phyloP scores from a whole-genome alignment of 2,113 vertebrate species.

The Hyperopisus bebe region DNA sequence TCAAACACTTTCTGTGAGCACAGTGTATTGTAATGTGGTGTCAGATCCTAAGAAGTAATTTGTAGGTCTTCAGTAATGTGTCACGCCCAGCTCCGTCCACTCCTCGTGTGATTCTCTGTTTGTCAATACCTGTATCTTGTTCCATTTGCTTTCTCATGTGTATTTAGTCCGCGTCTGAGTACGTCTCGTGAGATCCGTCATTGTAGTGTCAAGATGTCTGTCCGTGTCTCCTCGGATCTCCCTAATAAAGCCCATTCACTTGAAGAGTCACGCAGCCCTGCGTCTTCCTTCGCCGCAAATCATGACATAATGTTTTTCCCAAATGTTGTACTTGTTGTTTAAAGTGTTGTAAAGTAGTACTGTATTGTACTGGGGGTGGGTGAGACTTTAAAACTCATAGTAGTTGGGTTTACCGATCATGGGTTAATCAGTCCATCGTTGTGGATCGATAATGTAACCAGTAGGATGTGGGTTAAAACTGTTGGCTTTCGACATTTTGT shows the following conservation, averaged over 20 bases:
- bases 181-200: too few relatives aligned
- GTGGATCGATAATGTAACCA: neutral
- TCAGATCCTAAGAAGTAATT: neutral
- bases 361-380: neutral
- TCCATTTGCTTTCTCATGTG: too few relatives aligned
- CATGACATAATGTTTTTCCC: neutral
- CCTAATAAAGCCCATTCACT: too few relatives aligned
- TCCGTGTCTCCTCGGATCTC: too few relatives aligned
- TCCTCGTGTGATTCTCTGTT: too few relatives aligned
- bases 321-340: neutral
- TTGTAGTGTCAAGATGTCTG: too few relatives aligned
- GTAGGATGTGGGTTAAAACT: neutral
- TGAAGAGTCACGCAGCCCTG: too few relatives aligned
- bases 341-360: neutral
- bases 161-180: too few relatives aligned
- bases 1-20: neutral
- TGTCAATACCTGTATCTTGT: too few relatives aligned
- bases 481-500: neutral
- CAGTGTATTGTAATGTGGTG: neutral
- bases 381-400: neutral
- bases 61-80: neutral
- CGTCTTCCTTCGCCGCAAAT: too few relatives aligned
- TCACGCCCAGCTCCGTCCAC: too few relatives aligned
- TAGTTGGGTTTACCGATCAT: neutral
- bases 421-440: neutral